Percentiles rank a stretch among this genome's conserved stretches.
Evolutionary conservation across 2,888 invertebrate genomes (phyloP).

Genomic region (Metopia argyrocephala): DNA sequence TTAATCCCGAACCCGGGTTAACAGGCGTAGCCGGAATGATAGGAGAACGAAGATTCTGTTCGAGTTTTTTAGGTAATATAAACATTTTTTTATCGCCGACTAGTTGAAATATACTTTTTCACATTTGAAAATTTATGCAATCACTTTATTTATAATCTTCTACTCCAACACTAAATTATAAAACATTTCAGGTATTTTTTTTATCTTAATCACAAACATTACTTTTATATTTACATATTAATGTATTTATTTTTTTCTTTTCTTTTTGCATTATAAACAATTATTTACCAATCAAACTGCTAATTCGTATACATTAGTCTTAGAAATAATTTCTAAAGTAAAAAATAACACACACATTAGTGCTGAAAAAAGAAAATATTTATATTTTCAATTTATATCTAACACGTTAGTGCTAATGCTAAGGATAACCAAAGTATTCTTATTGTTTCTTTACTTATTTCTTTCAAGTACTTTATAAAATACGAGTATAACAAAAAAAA

Average conservation of each 20-base stretch:
- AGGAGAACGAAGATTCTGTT: conserved; percentile 75
- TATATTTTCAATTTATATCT: no score
- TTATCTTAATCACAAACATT: neutral
- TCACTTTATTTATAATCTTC: no score
- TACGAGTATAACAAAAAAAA: no score
- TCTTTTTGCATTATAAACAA: conserved; percentile 16
- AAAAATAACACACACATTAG: no score
- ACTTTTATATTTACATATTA: neutral
- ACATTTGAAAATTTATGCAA: neutral
- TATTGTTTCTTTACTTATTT: no score
- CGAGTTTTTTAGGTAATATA: conserved; percentile 76
- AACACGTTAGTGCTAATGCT: no score
- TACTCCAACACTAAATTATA: no score
- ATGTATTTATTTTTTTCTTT: no score
- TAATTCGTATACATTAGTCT: neutral
- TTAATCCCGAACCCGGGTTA: conserved; percentile 72
- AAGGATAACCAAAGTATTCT: no score
- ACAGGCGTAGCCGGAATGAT: conserved; percentile 74
- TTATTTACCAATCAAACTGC: neutral
- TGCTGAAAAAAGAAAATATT: no score
- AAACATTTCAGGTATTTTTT: neutral
- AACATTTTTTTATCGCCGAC: conserved; percentile 73
- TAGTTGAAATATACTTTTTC: conserved; percentile 19
- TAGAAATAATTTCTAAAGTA: no score
- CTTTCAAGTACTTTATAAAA: no score